Conservation (phyloP, 1,140 invertebrate genomes). For the Listronotus oregonensis region DNA sequence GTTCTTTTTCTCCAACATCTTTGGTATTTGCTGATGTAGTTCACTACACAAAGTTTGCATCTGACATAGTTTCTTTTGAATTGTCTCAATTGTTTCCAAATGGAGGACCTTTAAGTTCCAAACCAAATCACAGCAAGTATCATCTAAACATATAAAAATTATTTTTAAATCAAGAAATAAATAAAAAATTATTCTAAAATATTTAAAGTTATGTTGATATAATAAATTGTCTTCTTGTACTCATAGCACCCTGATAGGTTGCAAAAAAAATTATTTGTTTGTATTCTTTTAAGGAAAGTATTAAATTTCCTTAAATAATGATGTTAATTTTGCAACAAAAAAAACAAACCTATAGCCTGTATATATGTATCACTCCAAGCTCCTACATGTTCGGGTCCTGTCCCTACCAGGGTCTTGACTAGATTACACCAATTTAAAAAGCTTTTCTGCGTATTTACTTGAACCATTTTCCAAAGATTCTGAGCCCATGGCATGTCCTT, state of each 20-base stretch:
- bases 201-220: too few relatives aligned
- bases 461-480: slow-evolving; percentile 8
- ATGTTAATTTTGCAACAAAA: too few relatives aligned
- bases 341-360: slow-evolving; percentile 13
- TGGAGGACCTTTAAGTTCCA: slow-evolving; percentile 24
- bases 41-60: slow-evolving; percentile 15
- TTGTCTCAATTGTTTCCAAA: slow-evolving; percentile 9
- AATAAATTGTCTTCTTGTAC: too few relatives aligned
- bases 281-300: too few relatives aligned
- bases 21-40: slow-evolving; percentile 20
- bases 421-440: slow-evolving; percentile 27
- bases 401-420: slow-evolving; percentile 16
- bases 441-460: slow-evolving; percentile 9
- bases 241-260: too few relatives aligned
- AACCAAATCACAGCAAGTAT: slow-evolving; percentile 25
- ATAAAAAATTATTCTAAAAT: too few relatives aligned
- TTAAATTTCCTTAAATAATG: too few relatives aligned
- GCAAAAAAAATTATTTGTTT: too few relatives aligned
- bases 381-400: slow-evolving; percentile 12
- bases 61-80: slow-evolving; percentile 19
- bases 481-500: slow-evolving; percentile 29
- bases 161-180: too few relatives aligned
- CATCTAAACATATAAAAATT: slow-evolving; percentile 8
- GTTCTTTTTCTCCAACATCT: slow-evolving; percentile 22
- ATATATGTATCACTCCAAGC: slow-evolving; percentile 8